Evolutionary conservation across 2,113 vertebrate species (phyloP).

Genomic region (Austrofundulus limnaeus): DNA sequence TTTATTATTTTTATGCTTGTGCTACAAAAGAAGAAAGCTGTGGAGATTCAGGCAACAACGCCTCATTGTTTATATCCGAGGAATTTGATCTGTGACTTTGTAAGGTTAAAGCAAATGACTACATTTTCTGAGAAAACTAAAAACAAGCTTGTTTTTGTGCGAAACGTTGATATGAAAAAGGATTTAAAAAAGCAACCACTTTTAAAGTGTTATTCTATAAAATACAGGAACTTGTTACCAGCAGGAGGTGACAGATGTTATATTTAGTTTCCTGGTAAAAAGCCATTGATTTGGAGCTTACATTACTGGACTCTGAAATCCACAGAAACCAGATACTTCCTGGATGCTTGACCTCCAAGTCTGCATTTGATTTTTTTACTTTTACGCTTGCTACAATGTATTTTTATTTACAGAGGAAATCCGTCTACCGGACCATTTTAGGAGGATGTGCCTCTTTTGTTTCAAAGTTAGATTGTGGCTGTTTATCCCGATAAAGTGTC

Average conservation of each 20-base stretch:
- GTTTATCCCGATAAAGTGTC: too few species aligned
- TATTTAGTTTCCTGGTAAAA: slow-evolving; percentile 13
- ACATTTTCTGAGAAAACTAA: neutral
- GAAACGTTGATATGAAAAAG: neutral
- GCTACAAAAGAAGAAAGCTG: slow-evolving; percentile 5
- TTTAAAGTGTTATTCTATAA: neutral
- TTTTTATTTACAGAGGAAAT: too few species aligned
- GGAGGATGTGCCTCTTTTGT: too few species aligned
- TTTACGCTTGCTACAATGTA: neutral
- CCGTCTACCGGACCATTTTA: too few species aligned
- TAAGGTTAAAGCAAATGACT: neutral
- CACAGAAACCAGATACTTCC: slow-evolving; percentile 24
- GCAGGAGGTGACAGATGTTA: slow-evolving; percentile 9
- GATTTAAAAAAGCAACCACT: slow-evolving; percentile 6
- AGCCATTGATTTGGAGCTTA: slow-evolving; percentile 43
- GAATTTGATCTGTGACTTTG: slow-evolving; percentile 23
- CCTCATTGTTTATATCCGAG: slow-evolving; percentile 24
- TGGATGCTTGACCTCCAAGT: slow-evolving; percentile 30
- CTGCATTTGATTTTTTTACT: neutral
- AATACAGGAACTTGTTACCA: neutral
- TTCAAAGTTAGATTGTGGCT: too few species aligned
- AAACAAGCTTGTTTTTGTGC: slow-evolving; percentile 34
- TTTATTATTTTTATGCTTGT: slow-evolving; percentile 25
- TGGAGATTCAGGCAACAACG: slow-evolving; percentile 39
- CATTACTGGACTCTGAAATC: slow-evolving; percentile 37